These are phyloP conservation scores for Columba guinea DNA, from an alignment of 2,797 vertebrate species.

Conservation along the genomic window DNA sequence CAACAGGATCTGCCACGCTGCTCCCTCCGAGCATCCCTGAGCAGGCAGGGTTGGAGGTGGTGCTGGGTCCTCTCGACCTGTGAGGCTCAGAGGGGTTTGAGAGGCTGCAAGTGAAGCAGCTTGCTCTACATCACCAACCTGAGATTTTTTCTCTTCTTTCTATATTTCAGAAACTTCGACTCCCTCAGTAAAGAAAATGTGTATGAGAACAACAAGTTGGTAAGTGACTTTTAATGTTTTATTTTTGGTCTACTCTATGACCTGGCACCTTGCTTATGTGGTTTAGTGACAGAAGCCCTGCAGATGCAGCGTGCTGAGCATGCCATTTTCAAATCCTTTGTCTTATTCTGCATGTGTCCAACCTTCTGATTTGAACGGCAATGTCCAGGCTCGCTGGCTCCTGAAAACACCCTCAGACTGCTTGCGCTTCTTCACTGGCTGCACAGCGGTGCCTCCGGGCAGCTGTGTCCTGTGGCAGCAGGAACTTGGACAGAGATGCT, in stretches of 20 bases:
- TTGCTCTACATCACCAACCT: not conserved
- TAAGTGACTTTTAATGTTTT: slow-evolving; percentile 74
- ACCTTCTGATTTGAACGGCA: not conserved
- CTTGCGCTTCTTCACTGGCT: not conserved
- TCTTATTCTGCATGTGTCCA: not conserved
- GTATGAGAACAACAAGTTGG: slow-evolving; percentile 95
- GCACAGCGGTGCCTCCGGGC: not conserved
- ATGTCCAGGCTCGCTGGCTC: not conserved
- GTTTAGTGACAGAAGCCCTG: not conserved
- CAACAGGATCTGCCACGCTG: accelerated
- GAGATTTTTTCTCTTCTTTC: not conserved
- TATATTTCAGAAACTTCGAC: slow-evolving; percentile 87
- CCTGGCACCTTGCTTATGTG: not conserved
- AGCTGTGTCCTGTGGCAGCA: not conserved
- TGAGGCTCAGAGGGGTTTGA: not conserved
- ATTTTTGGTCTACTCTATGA: not conserved
- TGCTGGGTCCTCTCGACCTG: not conserved
- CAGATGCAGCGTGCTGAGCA: not conserved
- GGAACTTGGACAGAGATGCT: not conserved
- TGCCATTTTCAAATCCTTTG: not conserved
- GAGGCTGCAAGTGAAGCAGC: not conserved
- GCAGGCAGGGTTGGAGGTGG: not conserved
- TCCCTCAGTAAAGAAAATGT: slow-evolving; percentile 91
- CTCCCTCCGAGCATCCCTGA: not conserved
- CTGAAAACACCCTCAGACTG: not conserved